phyloP scores from a whole-genome alignment of 2,888 invertebrate species.

The Agrotis clavis region DNA sequence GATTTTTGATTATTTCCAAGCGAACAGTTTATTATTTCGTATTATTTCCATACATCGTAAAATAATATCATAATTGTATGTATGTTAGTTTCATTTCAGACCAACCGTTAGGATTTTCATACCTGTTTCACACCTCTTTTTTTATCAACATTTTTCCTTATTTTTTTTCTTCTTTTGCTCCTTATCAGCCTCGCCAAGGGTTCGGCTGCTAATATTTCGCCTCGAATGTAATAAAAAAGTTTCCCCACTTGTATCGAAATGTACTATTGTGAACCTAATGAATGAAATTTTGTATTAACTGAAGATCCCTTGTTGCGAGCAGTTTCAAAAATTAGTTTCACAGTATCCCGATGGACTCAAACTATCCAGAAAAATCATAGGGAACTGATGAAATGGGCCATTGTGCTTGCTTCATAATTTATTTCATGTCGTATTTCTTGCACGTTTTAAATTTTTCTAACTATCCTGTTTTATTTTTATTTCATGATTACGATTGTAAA shows the following conservation, averaged over 20 bases:
- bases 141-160: slow-evolving; percentile 3
- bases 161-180: no score
- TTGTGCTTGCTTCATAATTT: not conserved
- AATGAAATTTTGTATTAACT: no score
- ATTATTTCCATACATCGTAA: slow-evolving; percentile 16
- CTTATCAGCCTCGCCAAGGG: no score
- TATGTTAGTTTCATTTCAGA: slow-evolving; percentile 22
- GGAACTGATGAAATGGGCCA: not conserved
- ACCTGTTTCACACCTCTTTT: not conserved
- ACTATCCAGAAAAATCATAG: not conserved
- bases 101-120: not conserved
- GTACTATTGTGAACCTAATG: no score
- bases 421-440: slow-evolving; percentile 14
- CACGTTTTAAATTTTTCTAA: slow-evolving; percentile 40
- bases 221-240: no score
- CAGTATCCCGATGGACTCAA: not conserved
- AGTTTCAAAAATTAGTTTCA: not conserved
- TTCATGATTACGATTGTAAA: slow-evolving; percentile 22
- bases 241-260: no score
- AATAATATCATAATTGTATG: slow-evolving; percentile 8
- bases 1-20: slow-evolving; percentile 40
- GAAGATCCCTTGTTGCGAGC: not conserved
- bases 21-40: slow-evolving; percentile 13
- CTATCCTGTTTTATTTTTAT: slow-evolving; percentile 21
- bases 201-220: no score